Evolutionary conservation across 2,113 vertebrate genomes (phyloP), one percentile per base, ranked within the genome.

Genomic region (Oncorhynchus gorbuscha): DNA sequence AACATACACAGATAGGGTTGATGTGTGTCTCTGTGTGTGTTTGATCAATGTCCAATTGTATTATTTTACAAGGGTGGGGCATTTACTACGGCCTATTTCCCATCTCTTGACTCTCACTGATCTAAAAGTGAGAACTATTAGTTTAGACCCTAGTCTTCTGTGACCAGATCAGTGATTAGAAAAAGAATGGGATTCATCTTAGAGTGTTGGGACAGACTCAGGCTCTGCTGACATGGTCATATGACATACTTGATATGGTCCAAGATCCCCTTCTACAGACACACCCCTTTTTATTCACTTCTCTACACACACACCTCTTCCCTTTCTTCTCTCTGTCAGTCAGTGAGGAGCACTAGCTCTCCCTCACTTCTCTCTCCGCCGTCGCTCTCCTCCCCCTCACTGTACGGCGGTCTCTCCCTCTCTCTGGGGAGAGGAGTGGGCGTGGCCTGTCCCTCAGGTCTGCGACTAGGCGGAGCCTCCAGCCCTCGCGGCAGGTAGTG

Each of bases 331-430:
- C 24, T 30, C 22, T 13, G 51, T 55, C 76, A 76, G 48, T 69
- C 30, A 72, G 72, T 39, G 69, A 75, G 75, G 26, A 77, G 45
- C 49, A 61, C 55, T n/a, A 98, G 85, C 87, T 99, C 97, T 0
- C 96, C 95, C 0, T 99, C 97, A 0, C 97, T 99, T 89, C 95
- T 95, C 20, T 97, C 96, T 14, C 95, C 97, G 0, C 85, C 91
- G 45, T 97, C 97, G 0, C 96, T 97, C 74, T 99, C 97, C 80
- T 96, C 95, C 0, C 94, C 97, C 80, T 97, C 97, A 8, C 96
- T 98, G 93, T 96, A 97, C 7, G 93, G 94, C 35, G 91, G 93
- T 74, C 90, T 95, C 90, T 86, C 85, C 58, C 76, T 45, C 59
- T 87, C 86, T 45, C 86, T 81, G 76, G 89, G 72, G 49, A 82